phyloP scores from a whole-genome alignment of 53 echinoderm and acorn worm species.

The Antedon mediterranea region DNA sequence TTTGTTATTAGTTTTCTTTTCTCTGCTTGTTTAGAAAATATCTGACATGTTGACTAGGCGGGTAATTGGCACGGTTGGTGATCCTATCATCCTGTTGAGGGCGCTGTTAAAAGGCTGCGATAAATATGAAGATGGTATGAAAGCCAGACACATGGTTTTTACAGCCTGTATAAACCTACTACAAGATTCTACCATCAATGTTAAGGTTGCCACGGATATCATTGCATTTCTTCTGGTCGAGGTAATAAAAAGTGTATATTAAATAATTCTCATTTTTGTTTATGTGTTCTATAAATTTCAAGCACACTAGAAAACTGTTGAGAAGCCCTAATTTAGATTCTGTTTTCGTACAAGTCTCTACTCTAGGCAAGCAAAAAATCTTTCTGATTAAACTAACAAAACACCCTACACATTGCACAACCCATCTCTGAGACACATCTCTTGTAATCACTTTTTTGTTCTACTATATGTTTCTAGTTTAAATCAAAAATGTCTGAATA shows the following conservation, averaged over 20 bases:
- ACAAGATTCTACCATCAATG: not conserved
- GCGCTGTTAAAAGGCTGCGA: not conserved
- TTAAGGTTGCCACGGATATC: slow-evolving; percentile 42
- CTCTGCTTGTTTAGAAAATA: not conserved
- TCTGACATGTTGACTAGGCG: not conserved
- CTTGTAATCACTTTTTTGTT: no score
- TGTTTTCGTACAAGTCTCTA: no score
- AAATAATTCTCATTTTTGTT: not conserved
- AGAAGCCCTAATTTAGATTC: no score
- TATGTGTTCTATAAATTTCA: not conserved
- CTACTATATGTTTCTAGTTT: no score
- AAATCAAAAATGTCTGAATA: no score
- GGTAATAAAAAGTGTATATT: slow-evolving; percentile 32
- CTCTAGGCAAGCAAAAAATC: no score
- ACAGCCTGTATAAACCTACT: not conserved
- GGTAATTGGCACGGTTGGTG: not conserved
- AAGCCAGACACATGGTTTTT: not conserved
- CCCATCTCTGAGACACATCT: no score
- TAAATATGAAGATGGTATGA: not conserved
- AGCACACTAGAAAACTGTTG: no score
- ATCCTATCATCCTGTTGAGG: not conserved
- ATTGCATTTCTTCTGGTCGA: slow-evolving; percentile 52
- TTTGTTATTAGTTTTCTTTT: not conserved
- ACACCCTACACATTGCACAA: no score
- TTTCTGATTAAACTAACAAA: not conserved